Conservation (phyloP, 2,888 invertebrate genomes). For the Coremacera marginata region DNA sequence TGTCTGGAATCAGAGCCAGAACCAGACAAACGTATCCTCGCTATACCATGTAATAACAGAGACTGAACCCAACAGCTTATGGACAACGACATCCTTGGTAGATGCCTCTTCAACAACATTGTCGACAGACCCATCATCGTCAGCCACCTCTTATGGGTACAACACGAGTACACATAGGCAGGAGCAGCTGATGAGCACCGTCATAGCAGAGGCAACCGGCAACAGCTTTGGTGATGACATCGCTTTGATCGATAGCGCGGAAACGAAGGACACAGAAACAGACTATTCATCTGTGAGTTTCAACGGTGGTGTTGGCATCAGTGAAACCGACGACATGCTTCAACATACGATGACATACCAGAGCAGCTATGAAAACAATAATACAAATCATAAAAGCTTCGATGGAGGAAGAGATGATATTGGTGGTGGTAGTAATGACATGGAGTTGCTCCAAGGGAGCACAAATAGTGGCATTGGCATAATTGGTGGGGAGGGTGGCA, state of each 20-base stretch:
- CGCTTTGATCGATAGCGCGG: constrained; percentile 66
- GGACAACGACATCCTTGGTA: constrained; percentile 30
- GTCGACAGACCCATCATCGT: constrained; percentile 23
- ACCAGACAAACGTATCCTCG: constrained; percentile 31
- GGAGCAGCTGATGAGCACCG: constrained; percentile 25
- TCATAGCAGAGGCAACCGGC: neutral
- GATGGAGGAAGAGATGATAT: constrained; percentile 48
- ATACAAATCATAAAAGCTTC: constrained; percentile 40
- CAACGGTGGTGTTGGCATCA: constrained; percentile 50
- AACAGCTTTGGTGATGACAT: constrained; percentile 52
- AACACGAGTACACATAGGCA: constrained; percentile 20
- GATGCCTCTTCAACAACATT: constrained; percentile 37
- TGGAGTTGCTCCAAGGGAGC: constrained; percentile 50
- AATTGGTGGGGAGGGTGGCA: constrained; percentile 38
- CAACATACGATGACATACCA: constrained; percentile 45
- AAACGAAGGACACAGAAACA: constrained; percentile 59
- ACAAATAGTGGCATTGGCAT: constrained; percentile 46
- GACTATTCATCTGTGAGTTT: constrained; percentile 58
- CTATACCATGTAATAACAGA: constrained; percentile 16
- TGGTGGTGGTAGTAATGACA: constrained; percentile 42
- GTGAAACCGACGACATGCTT: constrained; percentile 39
- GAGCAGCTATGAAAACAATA: neutral
- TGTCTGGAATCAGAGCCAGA: constrained; percentile 45
- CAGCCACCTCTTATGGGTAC: constrained; percentile 17
- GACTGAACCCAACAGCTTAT: constrained; percentile 27